Evolutionary conservation across 2,888 invertebrate species (phyloP), one percentile per base, ranked within the genome.

Genomic region (Hipparchia semele): DNA sequence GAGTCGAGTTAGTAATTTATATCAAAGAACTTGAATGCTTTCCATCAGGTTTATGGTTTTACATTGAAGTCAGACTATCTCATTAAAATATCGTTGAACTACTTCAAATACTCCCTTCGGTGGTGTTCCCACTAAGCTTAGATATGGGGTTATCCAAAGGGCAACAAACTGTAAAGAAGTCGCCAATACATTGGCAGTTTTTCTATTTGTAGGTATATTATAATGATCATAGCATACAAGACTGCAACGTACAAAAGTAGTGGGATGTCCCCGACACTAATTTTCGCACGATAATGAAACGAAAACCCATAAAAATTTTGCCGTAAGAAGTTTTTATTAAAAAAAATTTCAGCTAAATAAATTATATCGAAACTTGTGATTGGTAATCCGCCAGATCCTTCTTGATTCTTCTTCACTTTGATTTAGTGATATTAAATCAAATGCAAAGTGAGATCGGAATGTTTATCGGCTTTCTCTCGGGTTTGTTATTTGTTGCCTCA

Each of bases 1-100:
- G 51, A 53, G 53, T 65, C 65, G 65, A 49, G 65, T 33, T 65
- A 65, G 53, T 65, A 65, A 65, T 65, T 65, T 65, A 65, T 65
- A 33, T 65, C 51, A 65, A 65, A 65, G 51, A 33, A 33, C 13
- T 64, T 64, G 49, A 53, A 65, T 65, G 53, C 1, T 39, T 12
- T 39, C 12, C 23, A 53, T 33, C 5, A 65, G 33, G 51, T 10
- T 53, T 46, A 62, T 9, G 46, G 9, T 49, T 13, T 46, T 13
- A 7, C 62, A 2, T 39, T 60, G 39, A 39, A 60, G 39, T 60
- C 59, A 39, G 59, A 6, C 59, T 58, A 8, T 23, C 58, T 58
- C 13, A 23, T 58, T 23, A 49, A 49, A 49, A 58, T 58, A 58
- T 3, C 7, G 2, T 58, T 13, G 58, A 23, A 58, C 13, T 58